Evolutionary conservation across 2,888 invertebrate genomes (phyloP).

Genomic region (Xiphydria camelus): DNA sequence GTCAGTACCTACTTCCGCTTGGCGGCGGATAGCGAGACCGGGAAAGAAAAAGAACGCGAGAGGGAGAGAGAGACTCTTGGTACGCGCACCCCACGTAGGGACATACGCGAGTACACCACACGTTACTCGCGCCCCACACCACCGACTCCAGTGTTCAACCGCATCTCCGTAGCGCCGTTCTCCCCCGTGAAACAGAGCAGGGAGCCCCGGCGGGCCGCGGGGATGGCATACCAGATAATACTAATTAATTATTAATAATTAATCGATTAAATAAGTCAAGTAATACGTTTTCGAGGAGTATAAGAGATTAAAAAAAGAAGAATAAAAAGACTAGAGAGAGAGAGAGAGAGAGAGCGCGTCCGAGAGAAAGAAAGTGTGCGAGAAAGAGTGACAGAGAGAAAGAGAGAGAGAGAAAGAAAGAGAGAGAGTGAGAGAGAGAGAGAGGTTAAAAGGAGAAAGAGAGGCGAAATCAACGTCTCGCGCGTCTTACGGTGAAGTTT

Average conservation of each 20-base stretch:
- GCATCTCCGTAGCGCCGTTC: conserved; percentile 39
- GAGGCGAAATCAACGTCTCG: conserved; percentile 6
- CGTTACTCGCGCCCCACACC: conserved; percentile 49
- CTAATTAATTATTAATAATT: conserved; percentile 45
- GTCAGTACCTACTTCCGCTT: neutral
- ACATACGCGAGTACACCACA: conserved; percentile 40
- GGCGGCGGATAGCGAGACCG: conserved; percentile 13
- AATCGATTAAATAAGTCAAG: conserved; percentile 37
- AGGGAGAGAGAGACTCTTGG: conserved; percentile 11
- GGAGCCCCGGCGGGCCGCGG: conserved; percentile 40
- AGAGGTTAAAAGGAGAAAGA: conserved; percentile 11
- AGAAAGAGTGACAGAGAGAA: conserved; percentile 8
- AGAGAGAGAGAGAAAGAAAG: conserved; percentile 9
- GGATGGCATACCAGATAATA: conserved; percentile 49
- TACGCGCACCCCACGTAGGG: conserved; percentile 42
- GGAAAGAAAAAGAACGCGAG: conserved; percentile 11
- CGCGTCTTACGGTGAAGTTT: conserved; percentile 18
- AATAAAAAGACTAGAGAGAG: conserved; percentile 1
- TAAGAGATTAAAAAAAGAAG: conserved; percentile 2
- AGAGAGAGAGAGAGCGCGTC: neutral
- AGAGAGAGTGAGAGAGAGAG: conserved; percentile 13
- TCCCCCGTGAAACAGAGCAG: conserved; percentile 25
- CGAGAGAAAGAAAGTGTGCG: conserved; percentile 19
- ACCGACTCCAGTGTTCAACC: conserved; percentile 57
- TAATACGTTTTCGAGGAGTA: conserved; percentile 18